Evolutionary conservation across 1,140 invertebrate genomes (phyloP).

Genomic region (Drosophila pectinifera): DNA sequence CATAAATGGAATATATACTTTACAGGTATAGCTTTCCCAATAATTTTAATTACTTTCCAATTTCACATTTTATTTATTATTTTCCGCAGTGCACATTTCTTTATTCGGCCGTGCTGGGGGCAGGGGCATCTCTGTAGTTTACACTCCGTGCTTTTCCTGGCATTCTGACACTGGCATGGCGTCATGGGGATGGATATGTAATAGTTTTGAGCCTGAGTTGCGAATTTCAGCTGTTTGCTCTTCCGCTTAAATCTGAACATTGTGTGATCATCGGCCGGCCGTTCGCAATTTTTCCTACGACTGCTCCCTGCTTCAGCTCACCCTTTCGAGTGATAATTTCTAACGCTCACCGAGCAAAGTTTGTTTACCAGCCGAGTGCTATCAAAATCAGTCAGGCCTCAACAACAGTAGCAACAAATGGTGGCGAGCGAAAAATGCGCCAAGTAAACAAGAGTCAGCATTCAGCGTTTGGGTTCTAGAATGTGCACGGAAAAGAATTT

Average conservation of each 20-base stretch:
- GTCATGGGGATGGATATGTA: constrained; percentile 20
- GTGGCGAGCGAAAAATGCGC: constrained; percentile 64
- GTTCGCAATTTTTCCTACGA: constrained; percentile 24
- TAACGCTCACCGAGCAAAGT: constrained; percentile 60
- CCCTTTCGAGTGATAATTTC: constrained; percentile 64
- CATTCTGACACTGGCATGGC: constrained; percentile 17
- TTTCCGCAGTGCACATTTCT: not conserved
- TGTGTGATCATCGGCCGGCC: constrained; percentile 23
- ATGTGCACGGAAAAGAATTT: constrained; percentile 9
- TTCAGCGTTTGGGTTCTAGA: constrained; percentile 30
- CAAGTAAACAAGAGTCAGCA: constrained; percentile 73
- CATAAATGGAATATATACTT: too few species aligned
- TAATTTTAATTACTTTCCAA: not conserved
- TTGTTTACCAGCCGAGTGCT: constrained; percentile 72
- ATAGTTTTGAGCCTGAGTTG: constrained; percentile 16
- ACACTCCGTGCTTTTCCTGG: constrained; percentile 8
- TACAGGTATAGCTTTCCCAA: too few species aligned
- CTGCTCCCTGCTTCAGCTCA: constrained; percentile 1
- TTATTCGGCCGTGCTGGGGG: constrained; percentile 3
- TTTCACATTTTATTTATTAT: too few species aligned
- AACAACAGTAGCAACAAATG: constrained; percentile 59
- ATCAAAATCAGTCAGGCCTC: constrained; percentile 65
- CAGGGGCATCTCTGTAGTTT: constrained; percentile 6
- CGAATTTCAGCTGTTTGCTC: constrained; percentile 27
- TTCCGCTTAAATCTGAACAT: constrained; percentile 18